Conservation (phyloP, 2,888 invertebrate species). For the Amphiduros pacificus region DNA sequence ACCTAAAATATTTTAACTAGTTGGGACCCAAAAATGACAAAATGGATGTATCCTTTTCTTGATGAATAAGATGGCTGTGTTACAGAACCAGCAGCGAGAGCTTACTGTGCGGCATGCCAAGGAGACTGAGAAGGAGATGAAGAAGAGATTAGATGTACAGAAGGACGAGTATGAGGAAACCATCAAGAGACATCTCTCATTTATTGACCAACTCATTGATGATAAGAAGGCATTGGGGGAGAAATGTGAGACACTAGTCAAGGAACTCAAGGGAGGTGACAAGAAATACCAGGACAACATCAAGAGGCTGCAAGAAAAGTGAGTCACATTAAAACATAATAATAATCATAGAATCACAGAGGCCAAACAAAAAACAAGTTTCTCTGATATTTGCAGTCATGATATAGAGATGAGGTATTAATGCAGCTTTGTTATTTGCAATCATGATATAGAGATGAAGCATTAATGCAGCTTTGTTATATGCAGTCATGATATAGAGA, state of each 20-base stretch:
- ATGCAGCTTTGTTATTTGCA: too few species aligned
- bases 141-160: conserved; percentile 54
- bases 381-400: too few species aligned
- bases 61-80: neutral
- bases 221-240: conserved; percentile 59
- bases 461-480: too few species aligned
- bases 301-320: conserved; percentile 50
- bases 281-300: conserved; percentile 57
- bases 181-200: conserved; percentile 58
- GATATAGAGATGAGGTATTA: too few species aligned
- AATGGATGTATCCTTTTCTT: too few species aligned
- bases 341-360: too few species aligned
- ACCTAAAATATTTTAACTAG: too few species aligned
- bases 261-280: conserved; percentile 57
- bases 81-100: conserved; percentile 58
- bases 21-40: too few species aligned
- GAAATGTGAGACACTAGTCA: conserved; percentile 58
- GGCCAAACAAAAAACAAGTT: too few species aligned
- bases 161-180: conserved; percentile 59
- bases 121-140: conserved; percentile 59
- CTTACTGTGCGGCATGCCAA: conserved; percentile 57
- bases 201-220: conserved; percentile 61
- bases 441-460: too few species aligned
- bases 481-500: too few species aligned
- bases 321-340: conserved; percentile 20